Evolutionary conservation across 2,888 invertebrate genomes (phyloP), one percentile per base, ranked within the genome.

Genomic region (Pegoplata infirma): DNA sequence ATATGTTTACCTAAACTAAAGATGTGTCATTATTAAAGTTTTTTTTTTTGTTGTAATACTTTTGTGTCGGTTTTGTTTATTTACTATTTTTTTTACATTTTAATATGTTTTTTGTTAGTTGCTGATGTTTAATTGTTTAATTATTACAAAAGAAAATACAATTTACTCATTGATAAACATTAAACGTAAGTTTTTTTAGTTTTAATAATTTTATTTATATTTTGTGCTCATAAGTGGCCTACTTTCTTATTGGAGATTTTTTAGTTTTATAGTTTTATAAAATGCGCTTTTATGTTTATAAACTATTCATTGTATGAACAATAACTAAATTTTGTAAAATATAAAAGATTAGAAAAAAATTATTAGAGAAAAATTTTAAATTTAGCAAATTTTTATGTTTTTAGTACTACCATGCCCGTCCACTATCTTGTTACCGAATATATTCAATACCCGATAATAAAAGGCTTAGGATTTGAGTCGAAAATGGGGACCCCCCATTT

Each of bases 211-310:
- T 55, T n/a, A n/a, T 28, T 25, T n/a, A n/a, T n/a, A n/a, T n/a
- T 12, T 40, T 49, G 6, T 63, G 21, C 68, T 73, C 46, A 47
- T 21, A 68, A 69, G 10, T 78, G 63, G 51, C 73, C 73, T 58
- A 78, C 73, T 78, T 78, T 78, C 68, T 73, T 28, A 51, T 40
- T 73, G 28, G 14, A 64, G 44, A 49, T 68, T 25, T 12, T 47
- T 61, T 25, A 19, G n/a, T n/a, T 8, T 47, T 17, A 17, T 32
- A 46, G 28, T 19, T 19, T 17, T 47, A 40, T 2, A 2, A 40
- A 4, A 40, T 12, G 0, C n/a, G 36, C 36, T 12, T n/a, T 40
- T 40, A 3, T 40, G 5, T 73, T 56, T n/a, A 56, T 28, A 49
- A 21, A 47, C 19, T 53, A n/a, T 36, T 5, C 36, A 5, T 12